Conservation (phyloP, 2,888 invertebrate genomes). For the Eilema depressum region DNA sequence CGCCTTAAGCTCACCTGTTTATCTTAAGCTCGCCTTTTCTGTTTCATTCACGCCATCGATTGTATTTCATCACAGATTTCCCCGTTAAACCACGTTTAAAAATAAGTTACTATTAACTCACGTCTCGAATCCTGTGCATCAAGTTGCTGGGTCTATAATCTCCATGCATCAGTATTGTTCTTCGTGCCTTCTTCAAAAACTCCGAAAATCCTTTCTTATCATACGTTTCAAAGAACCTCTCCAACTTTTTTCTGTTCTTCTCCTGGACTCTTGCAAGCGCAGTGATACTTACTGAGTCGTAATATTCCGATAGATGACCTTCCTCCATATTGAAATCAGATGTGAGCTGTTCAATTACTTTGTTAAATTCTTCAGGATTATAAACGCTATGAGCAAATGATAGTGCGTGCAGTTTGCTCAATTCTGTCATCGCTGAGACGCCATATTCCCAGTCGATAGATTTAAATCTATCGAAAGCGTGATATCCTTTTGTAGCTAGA, state of each 20-base stretch:
- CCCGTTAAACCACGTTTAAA: background rate
- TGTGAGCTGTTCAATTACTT: conserved; percentile 42
- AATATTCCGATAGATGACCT: background rate
- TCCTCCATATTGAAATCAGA: conserved; percentile 31
- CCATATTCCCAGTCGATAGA: conserved; percentile 71
- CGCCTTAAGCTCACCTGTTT: too few species aligned
- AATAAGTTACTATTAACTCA: conserved; percentile 28
- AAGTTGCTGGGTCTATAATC: conserved; percentile 57
- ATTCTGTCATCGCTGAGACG: conserved; percentile 55
- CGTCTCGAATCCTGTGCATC: conserved; percentile 46
- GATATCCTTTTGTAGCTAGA: conserved; percentile 61
- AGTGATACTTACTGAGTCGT: background rate
- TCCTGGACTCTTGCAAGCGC: background rate
- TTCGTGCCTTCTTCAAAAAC: background rate
- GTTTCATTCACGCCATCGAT: too few species aligned
- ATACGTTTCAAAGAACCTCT: conserved; percentile 12
- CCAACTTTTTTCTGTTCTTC: conserved; percentile 1
- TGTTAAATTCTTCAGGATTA: conserved; percentile 63
- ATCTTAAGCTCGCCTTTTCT: too few species aligned
- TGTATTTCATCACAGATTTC: background rate
- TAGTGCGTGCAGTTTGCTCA: conserved; percentile 77
- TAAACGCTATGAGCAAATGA: conserved; percentile 61
- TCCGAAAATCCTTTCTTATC: background rate
- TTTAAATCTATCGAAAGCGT: conserved; percentile 60
- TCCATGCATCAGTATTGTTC: conserved; percentile 51